A percentile compares a stretch with the other conserved stretches of the same genome.
Evolutionary conservation across 2,113 vertebrate species (phyloP).

Genomic region (Mustela lutreola): DNA sequence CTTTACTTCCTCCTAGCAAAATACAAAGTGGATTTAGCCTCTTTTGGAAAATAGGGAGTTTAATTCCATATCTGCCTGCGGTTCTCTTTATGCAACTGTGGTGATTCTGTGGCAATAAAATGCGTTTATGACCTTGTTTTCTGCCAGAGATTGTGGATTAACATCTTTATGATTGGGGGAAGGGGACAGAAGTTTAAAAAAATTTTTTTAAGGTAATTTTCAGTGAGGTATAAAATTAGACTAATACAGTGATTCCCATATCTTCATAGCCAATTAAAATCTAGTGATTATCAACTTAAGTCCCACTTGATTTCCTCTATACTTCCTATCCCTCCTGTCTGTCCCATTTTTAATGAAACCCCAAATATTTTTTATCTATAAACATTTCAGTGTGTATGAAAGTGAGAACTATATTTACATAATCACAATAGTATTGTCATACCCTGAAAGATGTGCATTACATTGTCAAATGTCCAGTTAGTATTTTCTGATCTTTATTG

Average conservation of each 20-base stretch:
- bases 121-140: neutral
- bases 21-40: neutral
- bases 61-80: neutral
- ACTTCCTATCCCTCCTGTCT: neutral
- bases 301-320: neutral
- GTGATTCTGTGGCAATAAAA: neutral
- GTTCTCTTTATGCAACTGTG: neutral
- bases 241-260: neutral
- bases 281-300: neutral
- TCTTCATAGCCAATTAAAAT: neutral
- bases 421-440: neutral
- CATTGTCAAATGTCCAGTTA: neutral
- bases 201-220: neutral
- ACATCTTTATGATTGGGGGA: neutral
- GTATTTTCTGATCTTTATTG: slow-evolving; percentile 3
- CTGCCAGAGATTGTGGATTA: neutral
- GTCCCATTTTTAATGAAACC: neutral
- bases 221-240: neutral
- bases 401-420: neutral
- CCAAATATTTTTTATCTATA: neutral
- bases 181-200: neutral
- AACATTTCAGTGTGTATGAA: slow-evolving; percentile 33
- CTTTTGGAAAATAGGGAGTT: neutral
- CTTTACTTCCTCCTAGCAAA: neutral
- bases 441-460: neutral